A percentile compares a stretch with the other conserved stretches of the same genome.
Conservation (phyloP, 2,797 vertebrate species). For the Neosalanx taihuensis region DNA sequence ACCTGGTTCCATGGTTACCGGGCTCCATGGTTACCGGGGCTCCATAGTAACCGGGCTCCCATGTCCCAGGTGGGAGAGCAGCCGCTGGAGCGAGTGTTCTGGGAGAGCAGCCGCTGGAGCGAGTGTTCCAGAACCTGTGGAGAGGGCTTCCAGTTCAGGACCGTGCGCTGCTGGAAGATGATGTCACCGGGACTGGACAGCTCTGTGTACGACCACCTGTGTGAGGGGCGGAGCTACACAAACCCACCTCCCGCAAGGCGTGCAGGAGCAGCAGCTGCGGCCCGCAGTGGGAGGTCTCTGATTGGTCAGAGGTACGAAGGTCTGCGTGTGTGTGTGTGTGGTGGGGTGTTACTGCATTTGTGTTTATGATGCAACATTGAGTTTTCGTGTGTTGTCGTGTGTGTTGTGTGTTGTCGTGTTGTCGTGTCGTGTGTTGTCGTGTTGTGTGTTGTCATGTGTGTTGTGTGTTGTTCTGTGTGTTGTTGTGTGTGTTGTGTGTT, state of each 20-base stretch:
- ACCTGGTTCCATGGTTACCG: too few relatives aligned
- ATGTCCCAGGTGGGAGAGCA: constrained; percentile 83
- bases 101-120: too few relatives aligned
- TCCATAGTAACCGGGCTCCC: background rate
- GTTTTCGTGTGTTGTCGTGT: too few relatives aligned
- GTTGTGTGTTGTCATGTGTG: background rate
- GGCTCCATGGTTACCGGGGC: too few relatives aligned
- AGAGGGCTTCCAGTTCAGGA: constrained; percentile 83
- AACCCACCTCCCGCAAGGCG: constrained; percentile 81
- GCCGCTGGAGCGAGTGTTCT: constrained; percentile 85
- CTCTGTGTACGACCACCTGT: constrained; percentile 84
- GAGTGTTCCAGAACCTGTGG: constrained; percentile 84
- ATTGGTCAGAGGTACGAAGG: constrained; percentile 80
- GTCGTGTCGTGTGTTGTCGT: background rate
- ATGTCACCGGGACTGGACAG: constrained; percentile 86
- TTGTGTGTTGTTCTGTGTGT: background rate
- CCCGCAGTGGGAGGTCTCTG: constrained; percentile 85
- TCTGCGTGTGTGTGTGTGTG: background rate
- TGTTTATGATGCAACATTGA: too few relatives aligned
- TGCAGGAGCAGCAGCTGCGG: constrained; percentile 86
- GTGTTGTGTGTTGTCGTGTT: too few relatives aligned
- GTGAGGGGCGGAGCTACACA: constrained; percentile 78
- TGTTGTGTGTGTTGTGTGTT: background rate
- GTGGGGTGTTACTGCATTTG: background rate
- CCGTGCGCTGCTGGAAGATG: constrained; percentile 91